Evolutionary conservation across 2,888 invertebrate genomes (phyloP).

Genomic region (Leptopilina myrica): DNA sequence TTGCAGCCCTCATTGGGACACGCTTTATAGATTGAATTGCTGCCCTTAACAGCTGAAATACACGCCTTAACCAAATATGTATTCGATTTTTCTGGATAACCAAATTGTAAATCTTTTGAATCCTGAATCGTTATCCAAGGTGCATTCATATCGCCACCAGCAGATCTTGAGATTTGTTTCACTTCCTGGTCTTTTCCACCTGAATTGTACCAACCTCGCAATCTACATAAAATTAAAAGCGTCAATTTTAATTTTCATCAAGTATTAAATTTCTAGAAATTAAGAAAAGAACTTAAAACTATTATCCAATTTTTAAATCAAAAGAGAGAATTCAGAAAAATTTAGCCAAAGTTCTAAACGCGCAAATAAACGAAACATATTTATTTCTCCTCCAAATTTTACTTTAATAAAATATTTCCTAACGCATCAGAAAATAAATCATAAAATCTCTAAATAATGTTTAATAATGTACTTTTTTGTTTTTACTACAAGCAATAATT

Average conservation of each 20-base stretch:
- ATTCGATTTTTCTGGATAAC: conserved; percentile 87
- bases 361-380: no score
- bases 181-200: conserved; percentile 82
- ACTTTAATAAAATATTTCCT: no score
- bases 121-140: conserved; percentile 87
- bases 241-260: not conserved
- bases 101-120: conserved; percentile 84
- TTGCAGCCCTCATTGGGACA: conserved; percentile 94
- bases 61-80: conserved; percentile 89
- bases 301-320: no score
- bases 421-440: no score
- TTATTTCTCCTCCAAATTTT: no score
- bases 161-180: conserved; percentile 79
- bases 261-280: no score
- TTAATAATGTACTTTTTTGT: no score
- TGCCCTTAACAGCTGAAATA: conserved; percentile 86
- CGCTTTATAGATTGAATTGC: conserved; percentile 93
- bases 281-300: no score
- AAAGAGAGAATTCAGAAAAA: no score
- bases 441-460: no score
- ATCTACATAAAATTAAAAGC: conserved; percentile 60
- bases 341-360: no score
- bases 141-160: conserved; percentile 78
- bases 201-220: conserved; percentile 95
- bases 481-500: no score